Conservation (phyloP, 2,797 vertebrate genomes). For the Semotilus atromaculatus region DNA sequence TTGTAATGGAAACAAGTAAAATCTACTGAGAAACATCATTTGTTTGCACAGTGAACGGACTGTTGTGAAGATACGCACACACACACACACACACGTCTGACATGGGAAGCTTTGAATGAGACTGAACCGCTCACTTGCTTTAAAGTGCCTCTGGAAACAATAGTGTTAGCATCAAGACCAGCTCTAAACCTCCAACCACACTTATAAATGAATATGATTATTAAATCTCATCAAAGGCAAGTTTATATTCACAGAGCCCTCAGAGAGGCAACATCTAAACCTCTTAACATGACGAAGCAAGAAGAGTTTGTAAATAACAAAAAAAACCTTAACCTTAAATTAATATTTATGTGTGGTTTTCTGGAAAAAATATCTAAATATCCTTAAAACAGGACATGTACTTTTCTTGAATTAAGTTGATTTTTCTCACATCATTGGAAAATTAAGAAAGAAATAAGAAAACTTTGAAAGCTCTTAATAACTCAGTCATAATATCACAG, state of each 20-base stretch:
- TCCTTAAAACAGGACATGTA: neutral
- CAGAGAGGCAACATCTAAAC: neutral
- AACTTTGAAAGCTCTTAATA: neutral
- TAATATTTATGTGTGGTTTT: neutral
- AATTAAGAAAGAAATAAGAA: too few species aligned
- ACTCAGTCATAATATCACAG: neutral
- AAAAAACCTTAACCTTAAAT: too few species aligned
- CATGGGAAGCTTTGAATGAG: constrained; percentile 78
- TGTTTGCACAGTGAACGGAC: neutral
- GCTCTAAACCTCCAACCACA: neutral
- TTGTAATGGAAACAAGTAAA: neutral
- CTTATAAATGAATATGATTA: neutral
- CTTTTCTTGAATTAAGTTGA: neutral
- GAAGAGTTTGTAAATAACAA: too few species aligned
- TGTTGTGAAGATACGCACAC: constrained; percentile 32
- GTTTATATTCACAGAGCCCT: constrained; percentile 14
- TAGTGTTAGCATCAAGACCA: neutral
- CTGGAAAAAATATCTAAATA: neutral
- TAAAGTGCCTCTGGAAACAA: constrained; percentile 72
- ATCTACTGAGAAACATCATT: neutral
- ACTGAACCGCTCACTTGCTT: constrained; percentile 66
- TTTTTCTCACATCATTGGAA: neutral
- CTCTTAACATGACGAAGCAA: neutral
- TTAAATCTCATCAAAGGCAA: constrained; percentile 25
- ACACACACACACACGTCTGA: constrained; percentile 57